Conservation (phyloP, 2,888 invertebrate genomes). For the Flabesymbios commensalis region DNA sequence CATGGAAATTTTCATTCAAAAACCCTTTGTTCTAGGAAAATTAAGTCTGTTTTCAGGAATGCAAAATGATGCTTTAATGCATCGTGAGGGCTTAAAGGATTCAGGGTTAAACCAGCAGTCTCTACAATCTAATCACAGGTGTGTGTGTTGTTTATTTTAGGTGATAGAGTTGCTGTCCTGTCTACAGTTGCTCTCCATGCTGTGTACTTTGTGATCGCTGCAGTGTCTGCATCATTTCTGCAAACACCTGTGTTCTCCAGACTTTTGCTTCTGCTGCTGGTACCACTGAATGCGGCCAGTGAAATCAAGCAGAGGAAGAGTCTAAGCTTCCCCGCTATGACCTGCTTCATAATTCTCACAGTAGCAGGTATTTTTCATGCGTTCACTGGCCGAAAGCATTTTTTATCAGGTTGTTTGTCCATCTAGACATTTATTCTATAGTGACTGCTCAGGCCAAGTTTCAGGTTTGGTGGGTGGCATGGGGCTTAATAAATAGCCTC, state of each 20-base stretch:
- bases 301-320: slow-evolving; percentile 42
- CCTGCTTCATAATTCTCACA: slow-evolving; percentile 41
- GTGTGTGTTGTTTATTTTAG: slow-evolving; percentile 38
- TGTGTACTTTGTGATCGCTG: slow-evolving; percentile 49
- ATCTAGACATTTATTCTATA: no score
- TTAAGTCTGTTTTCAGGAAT: no score
- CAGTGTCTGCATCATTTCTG: slow-evolving; percentile 49
- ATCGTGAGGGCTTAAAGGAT: no score
- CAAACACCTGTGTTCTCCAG: slow-evolving; percentile 46
- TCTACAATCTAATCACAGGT: no score
- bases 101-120: no score
- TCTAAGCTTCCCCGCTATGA: slow-evolving; percentile 45
- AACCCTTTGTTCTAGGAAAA: no score
- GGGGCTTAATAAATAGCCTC: no score
- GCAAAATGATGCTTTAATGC: no score
- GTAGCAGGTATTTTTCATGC: slow-evolving; percentile 43
- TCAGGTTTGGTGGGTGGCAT: no score
- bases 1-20: no score
- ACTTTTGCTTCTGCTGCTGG: slow-evolving; percentile 42
- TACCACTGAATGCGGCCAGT: slow-evolving; percentile 47
- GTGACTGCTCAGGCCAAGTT: no score
- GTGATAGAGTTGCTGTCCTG: slow-evolving; percentile 46
- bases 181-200: slow-evolving; percentile 46
- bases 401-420: no score
- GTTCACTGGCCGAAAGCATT: not conserved